Base-by-base conservation (phyloP, 2,797 vertebrate species). In the Cirrhinus molitorella region DNA sequence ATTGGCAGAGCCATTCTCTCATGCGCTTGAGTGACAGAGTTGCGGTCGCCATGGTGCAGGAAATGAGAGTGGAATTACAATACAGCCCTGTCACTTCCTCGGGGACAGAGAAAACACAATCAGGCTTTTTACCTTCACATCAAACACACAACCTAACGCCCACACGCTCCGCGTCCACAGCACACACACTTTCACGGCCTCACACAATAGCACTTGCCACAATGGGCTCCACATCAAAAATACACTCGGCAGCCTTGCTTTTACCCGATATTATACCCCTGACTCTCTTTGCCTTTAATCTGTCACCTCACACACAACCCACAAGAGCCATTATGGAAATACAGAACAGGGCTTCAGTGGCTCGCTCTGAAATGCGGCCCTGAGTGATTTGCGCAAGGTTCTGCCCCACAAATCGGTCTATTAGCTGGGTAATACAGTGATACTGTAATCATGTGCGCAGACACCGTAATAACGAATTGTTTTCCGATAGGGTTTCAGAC, bases 61-160 rank as follows among this genome's bases (percentile, higher is more conserved):
- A 94, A 94, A 94, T 94, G 93, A 93, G 92, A 94, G 92, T 92
- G 93, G 93, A 94, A 94, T 94, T 93, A 94, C 92, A 94, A 94
- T 95, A 92, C 90, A 88, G 89, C 89, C 89, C 89, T 92, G 93
- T 94, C 92, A 94, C 92, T 93, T 93, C 92, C 92, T 94, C 90
- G 72, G 91, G 93, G 92, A 93, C 92, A 92, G 87, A 73, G 88
- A 91, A 92, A 93, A 94, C 88, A 93, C 92, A 94, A 92, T 93
- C 92, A 92, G 87, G 84, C 87, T 90, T 89, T 77, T 90, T 83
- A 91, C 91, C 92, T 80, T 73, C 80, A 83, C 70, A 92, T 88
- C 87, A 83, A 81, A 72, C 81, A 91, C 87, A 80, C 86, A 83
- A 82, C 79, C 65, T 83, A 61, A 85, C 59, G 83, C 57, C 85